These are phyloP conservation scores for Ariopsis seemanni DNA, from an alignment of 2,113 vertebrate species.

Conservation along the genomic window DNA sequence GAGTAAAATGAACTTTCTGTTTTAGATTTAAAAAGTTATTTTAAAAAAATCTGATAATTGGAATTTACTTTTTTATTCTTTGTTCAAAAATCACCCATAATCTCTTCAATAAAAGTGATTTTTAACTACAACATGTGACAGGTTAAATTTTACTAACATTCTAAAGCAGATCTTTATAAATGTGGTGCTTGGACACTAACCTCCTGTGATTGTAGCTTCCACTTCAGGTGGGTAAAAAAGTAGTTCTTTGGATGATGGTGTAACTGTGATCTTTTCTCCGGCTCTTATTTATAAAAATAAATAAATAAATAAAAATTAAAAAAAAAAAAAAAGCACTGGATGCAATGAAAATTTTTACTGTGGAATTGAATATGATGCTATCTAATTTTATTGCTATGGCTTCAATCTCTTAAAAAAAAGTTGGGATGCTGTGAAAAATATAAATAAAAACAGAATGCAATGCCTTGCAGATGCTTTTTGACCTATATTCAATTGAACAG, in stretches of 20 bases:
- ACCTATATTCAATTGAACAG: no score
- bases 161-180: no score
- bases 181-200: slow-evolving; percentile 62
- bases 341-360: neutral
- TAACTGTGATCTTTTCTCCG: slow-evolving; percentile 94
- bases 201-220: slow-evolving; percentile 91
- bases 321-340: neutral
- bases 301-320: slow-evolving; percentile 12
- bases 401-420: neutral
- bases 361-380: neutral
- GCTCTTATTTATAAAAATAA: slow-evolving; percentile 70
- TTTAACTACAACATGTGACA: neutral
- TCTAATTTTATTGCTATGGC: neutral
- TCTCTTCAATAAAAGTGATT: neutral
- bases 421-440: no score
- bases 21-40: neutral
- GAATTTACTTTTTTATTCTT: neutral
- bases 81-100: neutral
- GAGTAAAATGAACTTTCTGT: no score
- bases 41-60: neutral
- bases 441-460: neutral
- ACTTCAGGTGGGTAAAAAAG: slow-evolving; percentile 94
- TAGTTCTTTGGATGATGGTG: slow-evolving; percentile 91
- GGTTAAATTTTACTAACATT: neutral
- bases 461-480: no score